These are phyloP conservation scores for Laothoe populi DNA, from an alignment of 2,888 invertebrate species.

Conservation along the genomic window DNA sequence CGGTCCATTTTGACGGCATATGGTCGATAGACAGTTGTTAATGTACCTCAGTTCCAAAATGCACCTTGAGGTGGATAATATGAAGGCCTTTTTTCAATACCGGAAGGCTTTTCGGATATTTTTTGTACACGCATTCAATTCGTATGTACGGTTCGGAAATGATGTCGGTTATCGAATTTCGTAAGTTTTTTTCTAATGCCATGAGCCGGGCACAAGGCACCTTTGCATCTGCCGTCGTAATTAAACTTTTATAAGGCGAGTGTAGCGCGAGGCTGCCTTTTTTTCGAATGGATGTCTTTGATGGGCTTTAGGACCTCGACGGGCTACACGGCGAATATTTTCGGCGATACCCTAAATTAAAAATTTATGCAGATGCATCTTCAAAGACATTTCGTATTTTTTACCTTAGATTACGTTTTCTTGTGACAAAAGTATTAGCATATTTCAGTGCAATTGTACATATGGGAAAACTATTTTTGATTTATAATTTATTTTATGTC, in stretches of 20 bases:
- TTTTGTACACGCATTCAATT: slow-evolving; percentile 2
- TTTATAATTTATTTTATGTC: background rate
- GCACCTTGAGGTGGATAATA: background rate
- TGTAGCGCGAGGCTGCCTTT: slow-evolving; percentile 2
- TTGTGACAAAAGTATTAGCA: background rate
- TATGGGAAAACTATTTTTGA: background rate
- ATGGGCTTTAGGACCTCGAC: background rate
- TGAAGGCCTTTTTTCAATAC: background rate
- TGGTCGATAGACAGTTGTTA: slow-evolving; percentile 39
- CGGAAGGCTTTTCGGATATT: background rate
- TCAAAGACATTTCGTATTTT: background rate
- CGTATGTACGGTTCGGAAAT: background rate
- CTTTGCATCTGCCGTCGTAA: slow-evolving; percentile 52
- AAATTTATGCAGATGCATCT: background rate
- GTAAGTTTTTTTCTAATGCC: slow-evolving; percentile 50
- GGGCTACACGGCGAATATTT: background rate
- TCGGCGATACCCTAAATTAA: background rate
- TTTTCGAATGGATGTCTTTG: slow-evolving; percentile 20
- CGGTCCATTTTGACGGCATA: slow-evolving; percentile 54
- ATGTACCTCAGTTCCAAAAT: background rate
- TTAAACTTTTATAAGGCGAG: slow-evolving; percentile 22
- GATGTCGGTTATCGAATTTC: slow-evolving; percentile 28
- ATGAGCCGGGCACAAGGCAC: slow-evolving; percentile 46
- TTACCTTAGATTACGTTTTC: background rate
- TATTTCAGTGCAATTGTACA: background rate